Evolutionary conservation across 2,888 invertebrate genomes (phyloP), one percentile per base, ranked within the genome.

Genomic region (Oscheius sp.): DNA sequence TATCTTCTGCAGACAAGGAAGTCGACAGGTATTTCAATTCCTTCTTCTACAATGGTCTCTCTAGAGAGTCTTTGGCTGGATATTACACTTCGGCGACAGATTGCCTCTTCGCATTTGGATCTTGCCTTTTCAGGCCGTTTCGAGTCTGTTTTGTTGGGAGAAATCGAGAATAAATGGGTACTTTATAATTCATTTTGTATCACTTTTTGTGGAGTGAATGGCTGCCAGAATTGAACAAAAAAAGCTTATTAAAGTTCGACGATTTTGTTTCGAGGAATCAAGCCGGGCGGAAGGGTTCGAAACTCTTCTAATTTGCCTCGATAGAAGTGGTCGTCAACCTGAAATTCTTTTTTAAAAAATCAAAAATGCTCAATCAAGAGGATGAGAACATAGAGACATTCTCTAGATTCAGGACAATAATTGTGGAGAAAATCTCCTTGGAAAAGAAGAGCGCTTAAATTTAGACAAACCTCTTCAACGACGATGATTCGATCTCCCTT

Each of bases 261-360:
- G 23, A 66, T 45, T 29, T 66, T 66, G 4, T 20, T 17, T 15
- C 74, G 74, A 2, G 76, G 76, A n/a, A 76, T 12, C 29, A 74
- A 69, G 3, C 79, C 79, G 17, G 79, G 72, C n/a, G 79, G 77
- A 0, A 79, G 55, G 8, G 74, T 76, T 53, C 74, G 74, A 71
- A 79, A 77, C n/a, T 74, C 72, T 31, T 76, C 76, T 42, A 72
- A 31, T 39, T 75, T 75, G 23, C 71, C 77, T 20, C 66, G 69
- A 45, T 53, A 78, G 57, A 73, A 74, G 57, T 75, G 75, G 3
- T 75, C 77, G 45, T 78, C 77, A 12, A 75, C 66, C 72, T 72
- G 48, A n/a, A 66, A 45, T n/a, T n/a, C n/a, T n/a, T n/a, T n/a
- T n/a, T n/a, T n/a, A n/a, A n/a, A n/a, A n/a, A n/a, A n/a, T n/a